A percentile compares a stretch with the other conserved stretches of the same genome.
These are phyloP conservation scores for Kryptolebias ocellatus DNA, from an alignment of 2,797 vertebrate genomes.

Conservation along the genomic window DNA sequence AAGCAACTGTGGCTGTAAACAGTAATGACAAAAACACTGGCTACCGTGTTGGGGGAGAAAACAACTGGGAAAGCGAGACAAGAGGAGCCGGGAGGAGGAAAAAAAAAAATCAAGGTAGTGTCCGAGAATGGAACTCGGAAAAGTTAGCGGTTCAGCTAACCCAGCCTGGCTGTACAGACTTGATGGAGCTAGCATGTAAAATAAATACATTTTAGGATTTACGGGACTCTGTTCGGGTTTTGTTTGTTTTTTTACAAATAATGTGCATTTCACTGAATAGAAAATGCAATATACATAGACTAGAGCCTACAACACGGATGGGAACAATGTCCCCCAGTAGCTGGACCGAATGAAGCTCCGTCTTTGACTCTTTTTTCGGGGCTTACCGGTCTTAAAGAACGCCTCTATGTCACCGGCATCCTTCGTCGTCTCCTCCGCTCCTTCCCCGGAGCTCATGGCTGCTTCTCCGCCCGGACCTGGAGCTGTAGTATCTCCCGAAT, in stretches of 20 bases:
- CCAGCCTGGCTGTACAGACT: conserved; percentile 33
- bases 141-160: conserved; percentile 57
- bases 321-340: conserved; percentile 69
- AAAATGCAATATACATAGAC: neutral
- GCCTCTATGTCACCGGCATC: conserved; percentile 92
- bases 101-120: conserved; percentile 13
- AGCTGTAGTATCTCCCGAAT: conserved; percentile 63
- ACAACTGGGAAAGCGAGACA: neutral
- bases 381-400: conserved; percentile 94
- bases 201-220: conserved; percentile 6
- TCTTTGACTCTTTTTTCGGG: conserved; percentile 9
- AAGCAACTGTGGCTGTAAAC: rapidly evolving
- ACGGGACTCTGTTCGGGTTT: neutral
- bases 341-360: conserved; percentile 35
- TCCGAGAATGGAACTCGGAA: conserved; percentile 60
- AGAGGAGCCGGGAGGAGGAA: too few relatives aligned
- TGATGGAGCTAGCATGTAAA: conserved; percentile 1
- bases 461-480: conserved; percentile 65
- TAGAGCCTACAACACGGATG: conserved; percentile 28
- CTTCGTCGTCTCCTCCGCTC: conserved; percentile 92
- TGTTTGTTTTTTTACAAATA: neutral
- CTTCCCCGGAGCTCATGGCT: conserved; percentile 90
- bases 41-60: neutral
- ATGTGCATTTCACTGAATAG: neutral
- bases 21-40: rapidly evolving